Evolutionary conservation across 2,113 vertebrate species (phyloP).

Genomic region (Apodemus sylvaticus): DNA sequence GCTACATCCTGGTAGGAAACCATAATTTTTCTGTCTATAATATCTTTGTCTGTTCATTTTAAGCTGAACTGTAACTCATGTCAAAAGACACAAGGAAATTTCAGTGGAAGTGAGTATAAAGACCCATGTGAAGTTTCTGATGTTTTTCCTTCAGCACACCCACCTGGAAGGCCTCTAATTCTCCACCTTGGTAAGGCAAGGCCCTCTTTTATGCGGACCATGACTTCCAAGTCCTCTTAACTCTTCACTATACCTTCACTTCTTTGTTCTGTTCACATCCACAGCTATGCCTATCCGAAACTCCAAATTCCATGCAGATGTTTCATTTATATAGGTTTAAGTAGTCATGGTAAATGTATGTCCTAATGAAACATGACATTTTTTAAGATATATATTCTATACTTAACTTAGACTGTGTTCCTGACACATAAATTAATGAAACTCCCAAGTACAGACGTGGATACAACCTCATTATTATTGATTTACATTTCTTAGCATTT

Average conservation of each 20-base stretch:
- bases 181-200: constrained; percentile 29
- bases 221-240: not conserved
- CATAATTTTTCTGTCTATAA: not conserved
- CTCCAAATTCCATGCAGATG: not conserved
- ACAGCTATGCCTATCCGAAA: not conserved
- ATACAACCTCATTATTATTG: not conserved
- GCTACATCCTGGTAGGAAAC: not conserved
- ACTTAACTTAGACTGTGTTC: not conserved
- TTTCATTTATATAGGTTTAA: not conserved
- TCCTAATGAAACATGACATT: not conserved
- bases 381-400: not conserved
- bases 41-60: not conserved
- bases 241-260: not conserved
- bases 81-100: constrained; percentile 45
- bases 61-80: not conserved
- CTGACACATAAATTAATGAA: not conserved
- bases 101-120: constrained; percentile 3
- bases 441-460: not conserved
- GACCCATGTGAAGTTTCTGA: not conserved
- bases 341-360: not conserved
- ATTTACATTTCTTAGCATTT: not conserved
- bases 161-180: not conserved
- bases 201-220: not conserved
- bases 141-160: not conserved
- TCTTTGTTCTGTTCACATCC: not conserved